Percentiles rank a stretch among this genome's conserved stretches.
Conservation (phyloP, 2,888 invertebrate genomes). For the Gandaritis pyraliata region DNA sequence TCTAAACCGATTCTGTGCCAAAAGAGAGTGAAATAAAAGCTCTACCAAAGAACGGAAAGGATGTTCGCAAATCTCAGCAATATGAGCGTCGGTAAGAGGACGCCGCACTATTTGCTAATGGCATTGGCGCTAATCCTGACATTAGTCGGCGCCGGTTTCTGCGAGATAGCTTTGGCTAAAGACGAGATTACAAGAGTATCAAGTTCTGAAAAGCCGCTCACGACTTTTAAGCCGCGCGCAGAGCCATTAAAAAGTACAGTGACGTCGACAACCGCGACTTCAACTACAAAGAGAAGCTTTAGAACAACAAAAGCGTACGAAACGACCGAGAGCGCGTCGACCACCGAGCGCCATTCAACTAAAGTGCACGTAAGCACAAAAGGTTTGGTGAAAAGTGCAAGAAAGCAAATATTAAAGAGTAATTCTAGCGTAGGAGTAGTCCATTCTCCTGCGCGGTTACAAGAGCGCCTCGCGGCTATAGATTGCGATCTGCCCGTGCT, state of each 20-base stretch:
- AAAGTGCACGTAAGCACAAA: conserved; percentile 69
- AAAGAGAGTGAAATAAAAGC: conserved; percentile 26
- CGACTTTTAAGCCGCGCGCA: conserved; percentile 55
- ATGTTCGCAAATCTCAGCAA: conserved; percentile 43
- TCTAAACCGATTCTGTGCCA: conserved; percentile 25
- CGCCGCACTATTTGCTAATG: conserved; percentile 54
- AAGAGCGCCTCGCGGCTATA: conserved; percentile 86
- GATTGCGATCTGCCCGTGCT: conserved; percentile 87
- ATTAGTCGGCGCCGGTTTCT: conserved; percentile 59
- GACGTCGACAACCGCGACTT: conserved; percentile 60
- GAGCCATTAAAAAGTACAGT: conserved; percentile 65
- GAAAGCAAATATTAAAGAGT: conserved; percentile 74
- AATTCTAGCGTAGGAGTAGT: conserved; percentile 66
- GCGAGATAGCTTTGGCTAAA: conserved; percentile 57
- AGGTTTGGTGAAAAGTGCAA: conserved; percentile 72
- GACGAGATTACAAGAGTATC: conserved; percentile 60
- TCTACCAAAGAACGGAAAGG: conserved; percentile 26
- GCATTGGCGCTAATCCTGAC: conserved; percentile 61
- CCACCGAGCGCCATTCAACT: conserved; percentile 63
- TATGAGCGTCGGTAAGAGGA: conserved; percentile 46
- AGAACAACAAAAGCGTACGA: conserved; percentile 69
- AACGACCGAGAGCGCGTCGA: conserved; percentile 62
- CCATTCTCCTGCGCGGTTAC: conserved; percentile 80
- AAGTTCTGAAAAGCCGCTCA: conserved; percentile 54
- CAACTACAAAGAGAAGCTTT: conserved; percentile 69